Evolutionary conservation across 2,888 invertebrate species (phyloP), one percentile per base, ranked within the genome.

Genomic region (Drosophila phalerata): DNA sequence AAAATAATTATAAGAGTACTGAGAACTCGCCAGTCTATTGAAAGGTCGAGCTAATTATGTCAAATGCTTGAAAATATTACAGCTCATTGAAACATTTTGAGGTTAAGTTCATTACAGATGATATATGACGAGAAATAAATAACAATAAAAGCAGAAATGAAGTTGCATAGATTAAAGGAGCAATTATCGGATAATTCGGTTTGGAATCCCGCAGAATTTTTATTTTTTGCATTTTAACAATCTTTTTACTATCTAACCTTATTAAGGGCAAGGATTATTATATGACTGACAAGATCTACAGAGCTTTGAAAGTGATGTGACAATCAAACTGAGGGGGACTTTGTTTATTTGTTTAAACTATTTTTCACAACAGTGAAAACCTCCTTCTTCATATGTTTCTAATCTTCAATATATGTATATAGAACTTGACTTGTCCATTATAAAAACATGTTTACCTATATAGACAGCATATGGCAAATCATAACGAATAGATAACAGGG

Each of bases 401-500:
- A 34, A 49, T 34, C 49, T 19, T 5, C 4, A 49, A 47, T 28
- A n/a, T 43, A n/a, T n/a, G 17, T 32, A 9, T 22, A 49, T n/a
- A 34, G 19, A 49, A 48, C 30, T 5, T 15, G 11, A 10, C 10
- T 43, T 34, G 4, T 10, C 43, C 11, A 40, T 40, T 55, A 55
- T 13, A 19, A 52, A 53, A 37, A 15, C 40, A 42, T 65, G 65
- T 65, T 65, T 17, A 51, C 57, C 45, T 30, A 58, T 57, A n/a
- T 49, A 56, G 49, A 22, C 64, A 57, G 53, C 77, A 81, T 79
- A 71, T 81, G 82, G 79, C 60, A 53, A 42, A 40, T 37, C 43
- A 58, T 64, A 34, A 40, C 3, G 67, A 47, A 48, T 64, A 57
- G 49, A 68, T 80, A 77, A 63, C 42, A 37, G 45, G 19, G 19